Conservation (phyloP, 2,888 invertebrate genomes). For the Ophion obscuratus region DNA sequence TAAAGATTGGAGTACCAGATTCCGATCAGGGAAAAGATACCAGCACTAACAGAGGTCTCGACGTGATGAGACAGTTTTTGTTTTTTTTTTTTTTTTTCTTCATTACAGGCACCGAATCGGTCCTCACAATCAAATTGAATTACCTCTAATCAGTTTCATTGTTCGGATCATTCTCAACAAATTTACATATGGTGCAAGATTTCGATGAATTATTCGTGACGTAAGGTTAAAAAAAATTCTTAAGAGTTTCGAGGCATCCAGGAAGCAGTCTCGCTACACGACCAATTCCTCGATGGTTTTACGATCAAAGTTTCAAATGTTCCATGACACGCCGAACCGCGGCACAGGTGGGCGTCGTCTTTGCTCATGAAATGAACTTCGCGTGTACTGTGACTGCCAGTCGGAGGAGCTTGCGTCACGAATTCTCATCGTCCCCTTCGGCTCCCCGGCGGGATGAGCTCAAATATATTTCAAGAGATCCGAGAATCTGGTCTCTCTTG, state of each 20-base stretch:
- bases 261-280: neutral
- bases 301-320: constrained; percentile 75
- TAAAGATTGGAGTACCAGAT: too few relatives aligned
- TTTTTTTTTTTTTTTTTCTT: too few relatives aligned
- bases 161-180: too few relatives aligned
- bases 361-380: constrained; percentile 67
- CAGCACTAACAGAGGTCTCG: too few relatives aligned
- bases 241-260: constrained; percentile 42
- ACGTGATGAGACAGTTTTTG: too few relatives aligned
- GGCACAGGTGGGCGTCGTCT: constrained; percentile 72
- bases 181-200: too few relatives aligned
- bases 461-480: constrained; percentile 56
- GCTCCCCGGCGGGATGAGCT: constrained; percentile 28
- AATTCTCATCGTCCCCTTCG: neutral
- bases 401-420: constrained; percentile 42
- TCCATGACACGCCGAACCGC: constrained; percentile 37
- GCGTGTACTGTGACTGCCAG: constrained; percentile 14
- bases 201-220: constrained; percentile 67
- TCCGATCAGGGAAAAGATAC: too few relatives aligned
- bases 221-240: constrained; percentile 43
- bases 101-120: too few relatives aligned
- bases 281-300: constrained; percentile 66
- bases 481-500: constrained; percentile 8
- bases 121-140: too few relatives aligned
- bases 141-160: too few relatives aligned